Evolutionary conservation across 2,888 invertebrate species (phyloP).

Genomic region (Perithous albicinctus): DNA sequence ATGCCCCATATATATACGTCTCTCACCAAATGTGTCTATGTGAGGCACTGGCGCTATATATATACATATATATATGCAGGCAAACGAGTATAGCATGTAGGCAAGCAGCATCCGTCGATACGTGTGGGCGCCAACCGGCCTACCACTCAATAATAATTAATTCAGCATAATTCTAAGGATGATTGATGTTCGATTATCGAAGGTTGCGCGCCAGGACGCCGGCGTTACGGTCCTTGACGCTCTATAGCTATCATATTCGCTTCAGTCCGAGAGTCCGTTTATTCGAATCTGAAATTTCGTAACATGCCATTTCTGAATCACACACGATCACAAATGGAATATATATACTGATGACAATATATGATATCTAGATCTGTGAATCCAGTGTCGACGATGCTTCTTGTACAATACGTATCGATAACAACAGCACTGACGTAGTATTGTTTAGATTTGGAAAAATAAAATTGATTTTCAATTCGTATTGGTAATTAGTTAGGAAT

Average conservation of each 20-base stretch:
- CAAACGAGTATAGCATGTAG: constrained; percentile 1
- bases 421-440: not conserved
- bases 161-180: constrained; percentile 77
- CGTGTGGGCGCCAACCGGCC: constrained; percentile 56
- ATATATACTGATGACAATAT: not conserved
- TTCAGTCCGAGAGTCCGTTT: constrained; percentile 22
- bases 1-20: too few relatives aligned
- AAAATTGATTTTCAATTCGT: not conserved
- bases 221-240: constrained; percentile 51
- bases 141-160: constrained; percentile 74
- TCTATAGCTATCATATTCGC: constrained; percentile 10
- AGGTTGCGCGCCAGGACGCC: constrained; percentile 64
- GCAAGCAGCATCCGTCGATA: constrained; percentile 32
- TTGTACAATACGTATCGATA: not conserved
- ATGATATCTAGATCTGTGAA: not conserved
- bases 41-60: not conserved
- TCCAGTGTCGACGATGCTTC: not conserved
- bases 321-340: constrained; percentile 23
- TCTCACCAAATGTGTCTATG: constrained; percentile 4
- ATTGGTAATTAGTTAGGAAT: not conserved
- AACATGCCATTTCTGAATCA: constrained; percentile 27
- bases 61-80: too few relatives aligned
- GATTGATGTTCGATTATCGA: constrained; percentile 78
- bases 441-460: not conserved
- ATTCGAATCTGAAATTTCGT: constrained; percentile 43